Evolutionary conservation across 2,113 vertebrate genomes (phyloP).

Genomic region (Lophura nycthemera): DNA sequence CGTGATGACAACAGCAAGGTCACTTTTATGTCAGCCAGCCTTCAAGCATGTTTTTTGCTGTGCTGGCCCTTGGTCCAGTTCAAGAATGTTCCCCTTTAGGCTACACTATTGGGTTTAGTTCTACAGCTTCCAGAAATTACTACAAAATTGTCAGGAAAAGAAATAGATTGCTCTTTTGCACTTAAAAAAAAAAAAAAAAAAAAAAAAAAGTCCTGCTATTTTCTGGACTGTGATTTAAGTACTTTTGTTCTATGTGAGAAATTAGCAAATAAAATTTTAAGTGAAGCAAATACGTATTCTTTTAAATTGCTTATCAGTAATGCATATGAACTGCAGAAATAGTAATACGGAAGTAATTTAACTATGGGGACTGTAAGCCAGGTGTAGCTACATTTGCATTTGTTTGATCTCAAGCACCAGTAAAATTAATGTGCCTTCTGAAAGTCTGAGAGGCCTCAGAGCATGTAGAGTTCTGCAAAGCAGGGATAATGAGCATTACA

Average conservation of each 20-base stretch:
- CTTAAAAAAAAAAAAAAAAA: too few species aligned
- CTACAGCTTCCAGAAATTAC: neutral
- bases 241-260: neutral
- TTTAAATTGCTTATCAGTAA: neutral
- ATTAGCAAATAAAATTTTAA: neutral
- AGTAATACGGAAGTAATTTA: neutral
- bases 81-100: neutral
- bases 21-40: neutral
- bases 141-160: neutral
- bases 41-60: neutral
- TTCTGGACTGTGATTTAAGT: neutral
- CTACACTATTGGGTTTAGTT: neutral
- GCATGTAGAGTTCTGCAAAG: neutral
- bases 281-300: neutral
- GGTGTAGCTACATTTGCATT: neutral
- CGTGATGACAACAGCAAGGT: neutral
- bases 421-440: neutral
- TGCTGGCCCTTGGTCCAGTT: neutral
- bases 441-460: neutral
- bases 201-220: neutral
- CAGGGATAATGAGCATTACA: neutral
- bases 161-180: neutral
- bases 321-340: neutral
- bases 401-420: neutral
- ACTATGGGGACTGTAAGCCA: neutral